Evolutionary conservation across 2,113 vertebrate genomes (phyloP).

Genomic region (Gallinago media): DNA sequence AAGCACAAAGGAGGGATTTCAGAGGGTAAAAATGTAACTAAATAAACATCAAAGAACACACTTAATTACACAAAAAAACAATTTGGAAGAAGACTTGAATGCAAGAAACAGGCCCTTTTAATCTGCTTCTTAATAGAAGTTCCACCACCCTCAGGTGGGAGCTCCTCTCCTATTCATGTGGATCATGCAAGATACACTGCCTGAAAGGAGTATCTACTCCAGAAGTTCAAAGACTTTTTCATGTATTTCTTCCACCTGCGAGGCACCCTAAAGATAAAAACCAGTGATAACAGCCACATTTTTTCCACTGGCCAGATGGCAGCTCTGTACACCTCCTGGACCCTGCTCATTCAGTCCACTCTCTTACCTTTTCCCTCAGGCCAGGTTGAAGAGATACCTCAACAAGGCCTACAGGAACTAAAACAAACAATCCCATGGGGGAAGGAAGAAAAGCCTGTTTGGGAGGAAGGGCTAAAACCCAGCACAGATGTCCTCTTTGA

Average conservation of each 20-base stretch:
- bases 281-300: background rate
- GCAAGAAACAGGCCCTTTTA: background rate
- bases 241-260: background rate
- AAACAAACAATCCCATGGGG: background rate
- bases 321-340: background rate
- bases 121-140: background rate
- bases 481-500: background rate
- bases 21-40: background rate
- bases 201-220: background rate
- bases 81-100: background rate
- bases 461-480: background rate
- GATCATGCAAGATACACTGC: fast-evolving
- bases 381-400: background rate
- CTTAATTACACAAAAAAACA: background rate
- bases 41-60: background rate
- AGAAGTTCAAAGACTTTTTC: background rate
- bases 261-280: background rate
- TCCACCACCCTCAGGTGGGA: background rate
- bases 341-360: background rate
- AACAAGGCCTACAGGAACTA: background rate
- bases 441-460: background rate
- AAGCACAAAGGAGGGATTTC: background rate
- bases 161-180: background rate
- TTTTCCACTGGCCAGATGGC: background rate
- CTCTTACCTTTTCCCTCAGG: background rate